Evolutionary conservation across 2,888 invertebrate genomes (phyloP).

Genomic region (Nemoura dubitans): DNA sequence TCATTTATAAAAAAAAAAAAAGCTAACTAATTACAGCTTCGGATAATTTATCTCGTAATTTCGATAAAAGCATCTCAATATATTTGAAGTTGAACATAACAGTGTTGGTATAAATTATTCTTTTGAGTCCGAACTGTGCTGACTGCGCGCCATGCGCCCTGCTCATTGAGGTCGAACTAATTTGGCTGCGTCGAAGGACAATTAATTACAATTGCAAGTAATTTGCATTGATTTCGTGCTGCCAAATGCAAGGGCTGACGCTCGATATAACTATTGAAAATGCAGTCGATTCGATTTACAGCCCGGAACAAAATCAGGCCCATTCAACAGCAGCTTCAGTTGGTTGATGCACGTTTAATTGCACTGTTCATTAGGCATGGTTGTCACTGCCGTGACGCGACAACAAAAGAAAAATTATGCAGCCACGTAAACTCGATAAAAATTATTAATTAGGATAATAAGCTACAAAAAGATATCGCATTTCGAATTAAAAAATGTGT

Average conservation of each 20-base stretch:
- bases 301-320: neutral
- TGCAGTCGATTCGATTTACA: neutral
- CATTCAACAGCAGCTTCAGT: neutral
- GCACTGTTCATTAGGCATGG: neutral
- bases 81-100: neutral
- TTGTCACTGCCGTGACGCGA: neutral
- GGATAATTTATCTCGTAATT: neutral
- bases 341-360: neutral
- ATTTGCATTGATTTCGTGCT: neutral
- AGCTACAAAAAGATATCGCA: neutral
- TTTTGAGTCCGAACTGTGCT: neutral
- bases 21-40: neutral
- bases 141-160: neutral
- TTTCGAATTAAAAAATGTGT: neutral
- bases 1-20: neutral
- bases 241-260: neutral
- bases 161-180: slow-evolving; percentile 7
- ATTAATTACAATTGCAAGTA: slow-evolving; percentile 12
- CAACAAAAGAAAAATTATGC: neutral
- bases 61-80: neutral
- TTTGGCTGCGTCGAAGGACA: neutral
- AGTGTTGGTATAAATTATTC: slow-evolving; percentile 3
- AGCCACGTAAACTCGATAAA: neutral
- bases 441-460: neutral
- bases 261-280: neutral